Evolutionary conservation across 2,797 vertebrate genomes (phyloP).

Genomic region (Trachurus trachurus): DNA sequence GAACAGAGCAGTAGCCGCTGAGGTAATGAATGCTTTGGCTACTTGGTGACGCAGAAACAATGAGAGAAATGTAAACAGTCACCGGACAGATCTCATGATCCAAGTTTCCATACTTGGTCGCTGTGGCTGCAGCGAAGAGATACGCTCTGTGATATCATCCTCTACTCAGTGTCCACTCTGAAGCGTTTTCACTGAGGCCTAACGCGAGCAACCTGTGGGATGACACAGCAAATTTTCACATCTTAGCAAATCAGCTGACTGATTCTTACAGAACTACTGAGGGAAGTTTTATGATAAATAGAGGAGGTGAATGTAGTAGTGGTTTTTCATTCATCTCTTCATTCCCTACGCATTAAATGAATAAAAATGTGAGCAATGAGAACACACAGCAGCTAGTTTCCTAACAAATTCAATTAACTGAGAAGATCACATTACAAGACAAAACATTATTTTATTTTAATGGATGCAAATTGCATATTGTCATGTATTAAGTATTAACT

Average conservation of each 20-base stretch:
- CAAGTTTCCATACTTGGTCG: conserved; percentile 73
- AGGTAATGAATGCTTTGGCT: conserved; percentile 72
- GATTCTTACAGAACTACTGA: neutral
- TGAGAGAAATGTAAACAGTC: conserved; percentile 83
- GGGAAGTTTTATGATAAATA: neutral
- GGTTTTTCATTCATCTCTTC: neutral
- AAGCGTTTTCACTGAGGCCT: neutral
- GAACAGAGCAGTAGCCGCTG: conserved; percentile 42
- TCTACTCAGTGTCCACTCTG: conserved; percentile 22
- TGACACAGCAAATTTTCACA: too few relatives aligned
- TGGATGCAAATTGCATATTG: neutral
- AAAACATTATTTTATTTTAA: neutral
- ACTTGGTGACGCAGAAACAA: conserved; percentile 76
- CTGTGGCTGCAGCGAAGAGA: conserved; percentile 56
- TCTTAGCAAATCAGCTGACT: neutral
- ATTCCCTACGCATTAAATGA: neutral
- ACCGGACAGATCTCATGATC: conserved; percentile 61
- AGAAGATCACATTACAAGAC: neutral
- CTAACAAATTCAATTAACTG: neutral
- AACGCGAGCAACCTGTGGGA: neutral
- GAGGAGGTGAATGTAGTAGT: neutral
- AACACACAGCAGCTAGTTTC: neutral
- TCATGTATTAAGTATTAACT: neutral
- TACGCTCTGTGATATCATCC: conserved; percentile 56
- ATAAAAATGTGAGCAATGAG: neutral